A percentile compares a stretch with the other conserved stretches of the same genome.
Evolutionary conservation across 2,113 vertebrate genomes (phyloP).

Genomic region (Arenaria interpres): DNA sequence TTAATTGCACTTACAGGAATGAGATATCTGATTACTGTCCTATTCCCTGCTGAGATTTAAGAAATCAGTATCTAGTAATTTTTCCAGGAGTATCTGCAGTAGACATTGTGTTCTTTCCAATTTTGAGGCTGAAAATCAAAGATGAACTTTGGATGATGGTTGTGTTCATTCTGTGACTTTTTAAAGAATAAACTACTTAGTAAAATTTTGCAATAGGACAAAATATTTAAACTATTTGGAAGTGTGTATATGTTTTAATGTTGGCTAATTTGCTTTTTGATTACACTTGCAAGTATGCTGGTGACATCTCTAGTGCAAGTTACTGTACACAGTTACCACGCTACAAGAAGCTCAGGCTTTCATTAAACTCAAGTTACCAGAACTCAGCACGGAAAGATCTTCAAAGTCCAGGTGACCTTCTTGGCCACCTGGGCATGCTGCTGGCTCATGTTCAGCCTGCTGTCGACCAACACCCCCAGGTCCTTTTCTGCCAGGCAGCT

Average conservation of each 20-base stretch:
- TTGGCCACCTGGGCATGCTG: not conserved
- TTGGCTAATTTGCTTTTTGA: not conserved
- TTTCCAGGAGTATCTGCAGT: not conserved
- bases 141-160: not conserved
- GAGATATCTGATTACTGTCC: not conserved
- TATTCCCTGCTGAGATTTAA: not conserved
- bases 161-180: not conserved
- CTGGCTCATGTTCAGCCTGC: rapidly evolving
- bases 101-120: not conserved
- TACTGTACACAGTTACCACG: not conserved
- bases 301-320: not conserved
- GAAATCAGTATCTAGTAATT: not conserved
- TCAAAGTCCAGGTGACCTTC: not conserved
- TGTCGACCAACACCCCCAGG: not conserved
- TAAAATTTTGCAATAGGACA: not conserved
- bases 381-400: not conserved
- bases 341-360: not conserved
- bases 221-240: not conserved
- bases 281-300: not conserved
- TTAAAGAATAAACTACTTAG: not conserved
- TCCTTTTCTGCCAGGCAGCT: not conserved
- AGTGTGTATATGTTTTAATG: not conserved
- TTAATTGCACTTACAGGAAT: slow-evolving; percentile 1
- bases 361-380: not conserved
- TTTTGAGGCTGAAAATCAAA: not conserved